Base-by-base conservation (phyloP, 1,140 invertebrate species). In the Heliconius eleuchia region DNA sequence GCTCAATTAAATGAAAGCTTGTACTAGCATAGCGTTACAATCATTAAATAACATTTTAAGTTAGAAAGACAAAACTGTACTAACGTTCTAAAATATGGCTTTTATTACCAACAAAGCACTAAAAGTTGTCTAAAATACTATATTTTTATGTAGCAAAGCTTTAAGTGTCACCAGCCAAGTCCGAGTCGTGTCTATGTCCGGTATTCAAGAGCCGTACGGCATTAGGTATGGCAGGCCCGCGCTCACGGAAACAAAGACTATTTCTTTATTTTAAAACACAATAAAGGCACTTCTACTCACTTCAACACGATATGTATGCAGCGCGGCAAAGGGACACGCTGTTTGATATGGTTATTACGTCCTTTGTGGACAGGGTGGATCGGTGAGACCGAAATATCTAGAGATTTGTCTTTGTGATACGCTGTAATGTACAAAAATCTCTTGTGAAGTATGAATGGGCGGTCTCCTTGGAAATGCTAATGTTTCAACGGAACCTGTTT, bases 281-380 rank as follows among this genome's bases (percentile, higher is more conserved):
- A 90, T 88, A 91, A 88, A 90, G 84, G 85, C 85, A 66, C 60
- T 84, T 86, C 86, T 83, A 76, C 77, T 86, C 81, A 86, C 80
- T 81, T 81, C 83, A 82, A 80, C 79, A 76, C 88, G 81, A 92
- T 94, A 92, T 92, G 92, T 94, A 94, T 94, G 91, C 92, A 88
- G 82, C 87, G 79, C 90, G 84, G 91, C 88, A 86, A 89, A 92
- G 89, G 91, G 91, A 92, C 90, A 91, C 87, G 87, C 90, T 86
- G 90, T 92, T 93, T 94, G 92, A 94, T 93, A 92, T 94, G 92
- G 91, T 92, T 93, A 93, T 94, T 93, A 94, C 91, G 86, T 91
- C 87, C 91, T 93, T 94, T 94, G 91, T 91, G 85, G 87, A 82
- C 85, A 85, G 86, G 86, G 91, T 91, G 89, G 88, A 90, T 85